Base-by-base conservation (phyloP, 2,113 vertebrate species). In the Esox niger region DNA sequence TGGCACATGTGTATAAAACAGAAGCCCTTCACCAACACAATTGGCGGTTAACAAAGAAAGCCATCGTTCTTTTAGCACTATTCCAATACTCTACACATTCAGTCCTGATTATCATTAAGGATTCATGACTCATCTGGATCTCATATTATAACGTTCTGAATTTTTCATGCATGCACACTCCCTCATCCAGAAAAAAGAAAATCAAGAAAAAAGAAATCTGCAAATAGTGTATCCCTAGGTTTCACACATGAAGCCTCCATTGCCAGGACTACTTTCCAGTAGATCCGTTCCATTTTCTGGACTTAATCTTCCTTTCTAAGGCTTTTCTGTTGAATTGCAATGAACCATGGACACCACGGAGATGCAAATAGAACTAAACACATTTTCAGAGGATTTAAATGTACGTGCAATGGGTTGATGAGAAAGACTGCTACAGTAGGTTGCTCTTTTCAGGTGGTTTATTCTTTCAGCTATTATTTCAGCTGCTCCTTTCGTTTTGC, bases 61-160 rank as follows among this genome's bases (percentile, higher is more conserved):
- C 55, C 10, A 62, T 69, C 61, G 69, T 69, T 82, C 74, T 86
- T 71, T 80, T 69, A 66, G 83, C 83, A 86, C 78, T 80, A 76
- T 87, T 84, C 77, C 78, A 80, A 83, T 84, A 79, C 76, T 72
- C 79, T 31, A 68, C 73, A 57, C 43, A 59, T 82, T 71, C 59
- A 31, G 68, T 81, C 78, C 69, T 77, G 84, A 82, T 84, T 84
- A 76, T 70, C 84, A 91, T 91, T 88, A 91, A 88, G 81, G 77
- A 91, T 91, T 91, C 79, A 88, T 91, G 85, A 90, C 83, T 90
- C 86, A 91, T 91, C 87, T 88, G 81, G 86, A 89, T 89, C 88
- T 88, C 74, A 81, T 89, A 90, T 89, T 90, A 91, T 87, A 90
- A 87, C 74, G 78, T 75, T 86, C 66, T 91, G 80, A 89, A 90